Evolutionary conservation across 1,140 invertebrate species (phyloP), one percentile per base, ranked within the genome.

Genomic region (Stegodyphus mimosarum): DNA sequence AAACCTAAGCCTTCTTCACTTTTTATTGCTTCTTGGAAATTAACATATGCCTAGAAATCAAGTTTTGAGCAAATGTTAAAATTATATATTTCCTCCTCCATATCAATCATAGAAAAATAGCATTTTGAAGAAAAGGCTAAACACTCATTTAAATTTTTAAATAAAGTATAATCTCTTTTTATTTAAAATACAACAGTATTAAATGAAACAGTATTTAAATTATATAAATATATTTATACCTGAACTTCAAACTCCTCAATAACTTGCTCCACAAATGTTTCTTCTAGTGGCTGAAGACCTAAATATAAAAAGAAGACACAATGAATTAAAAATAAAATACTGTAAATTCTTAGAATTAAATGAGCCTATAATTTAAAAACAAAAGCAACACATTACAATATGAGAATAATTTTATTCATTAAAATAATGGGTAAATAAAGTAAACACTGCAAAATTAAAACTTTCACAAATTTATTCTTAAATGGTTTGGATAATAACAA

Each of bases 1-100:
- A 99, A 97, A 55, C 97, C 97, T 53, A 98, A 93, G 71, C 96
- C 96, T 90, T 98, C 96, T 91, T 98, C 96, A 88, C 95, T 96
- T 90, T 97, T 96, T 84, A 98, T 94, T 87, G 97, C 96, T 70
- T 95, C 94, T 91, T 98, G 95, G 89, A 98, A 97, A 91, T 96
- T 96, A 89, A 98, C 96, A 95, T 96, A 97, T 90, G 96, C 98
- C 88, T 83, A 60, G 55, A 15, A 15, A 60, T 60, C 9, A 60
- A 60, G 15, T 60, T 60, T 33, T 33, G 33, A 33, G 33, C 55
- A 60, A 60, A 60, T 33, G 55, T 2, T 60, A 60, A 60, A 15
- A 60, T 60, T 10, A 60, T 15, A 60, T 10, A 60, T 10, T 9
- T 60, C 5, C 9, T 60, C 33, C 55, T 60, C 9, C 55, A 60